phyloP scores from a whole-genome alignment of 1,140 invertebrate genomes.

The Papilio machaon region DNA sequence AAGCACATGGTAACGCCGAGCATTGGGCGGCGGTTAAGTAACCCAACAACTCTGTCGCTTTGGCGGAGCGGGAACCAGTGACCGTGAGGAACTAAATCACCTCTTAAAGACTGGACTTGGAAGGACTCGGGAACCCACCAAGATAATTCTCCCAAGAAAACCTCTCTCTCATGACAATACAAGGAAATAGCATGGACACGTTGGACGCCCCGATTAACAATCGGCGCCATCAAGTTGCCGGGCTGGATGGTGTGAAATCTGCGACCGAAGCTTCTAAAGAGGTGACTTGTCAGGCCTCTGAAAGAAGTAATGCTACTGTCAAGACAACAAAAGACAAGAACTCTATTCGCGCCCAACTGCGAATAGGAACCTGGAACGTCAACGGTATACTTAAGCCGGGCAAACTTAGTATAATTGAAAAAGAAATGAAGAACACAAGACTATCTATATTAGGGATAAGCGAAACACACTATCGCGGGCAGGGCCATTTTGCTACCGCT shows the following conservation, averaged over 20 bases:
- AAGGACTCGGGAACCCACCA: no score
- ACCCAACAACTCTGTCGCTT: no score
- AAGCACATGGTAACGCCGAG: no score
- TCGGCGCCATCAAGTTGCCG: conserved; percentile 37
- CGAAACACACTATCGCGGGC: conserved; percentile 41
- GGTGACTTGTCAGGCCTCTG: conserved; percentile 17
- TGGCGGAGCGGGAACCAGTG: no score
- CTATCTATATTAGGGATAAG: conserved; percentile 33
- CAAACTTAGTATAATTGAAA: conserved; percentile 38
- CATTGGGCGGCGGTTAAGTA: no score
- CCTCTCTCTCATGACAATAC: no score
- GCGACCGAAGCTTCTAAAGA: conserved; percentile 39
- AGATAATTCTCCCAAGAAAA: no score
- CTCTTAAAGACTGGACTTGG: no score
- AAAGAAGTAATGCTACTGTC: conserved; percentile 41
- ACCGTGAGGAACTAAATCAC: no score
- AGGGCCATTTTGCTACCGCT: conserved; percentile 31
- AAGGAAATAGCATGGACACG: neutral
- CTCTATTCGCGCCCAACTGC: conserved; percentile 36
- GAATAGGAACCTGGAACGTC: conserved; percentile 41
- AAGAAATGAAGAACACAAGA: conserved; percentile 23
- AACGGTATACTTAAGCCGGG: conserved; percentile 36
- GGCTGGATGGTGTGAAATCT: conserved; percentile 41
- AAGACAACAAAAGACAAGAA: conserved; percentile 5
- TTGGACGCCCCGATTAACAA: conserved; percentile 36